A percentile compares a stretch with the other conserved stretches of the same genome.
These are phyloP conservation scores for Hemibagrus wyckioides DNA, from an alignment of 2,113 vertebrate species.

Conservation along the genomic window DNA sequence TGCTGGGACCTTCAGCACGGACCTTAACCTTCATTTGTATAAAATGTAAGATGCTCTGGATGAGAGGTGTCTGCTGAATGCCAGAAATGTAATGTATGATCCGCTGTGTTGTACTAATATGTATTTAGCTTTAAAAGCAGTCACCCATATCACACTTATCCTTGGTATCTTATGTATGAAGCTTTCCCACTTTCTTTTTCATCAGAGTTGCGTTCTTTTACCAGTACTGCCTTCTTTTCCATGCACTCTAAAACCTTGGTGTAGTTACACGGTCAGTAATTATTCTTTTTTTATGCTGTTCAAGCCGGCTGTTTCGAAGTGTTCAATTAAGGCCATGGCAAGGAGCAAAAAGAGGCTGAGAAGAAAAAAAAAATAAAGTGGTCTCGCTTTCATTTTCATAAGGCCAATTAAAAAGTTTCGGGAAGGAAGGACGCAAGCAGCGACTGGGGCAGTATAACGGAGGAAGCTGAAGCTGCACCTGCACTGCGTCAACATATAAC, in stretches of 20 bases:
- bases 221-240: not conserved
- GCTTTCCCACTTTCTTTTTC: not conserved
- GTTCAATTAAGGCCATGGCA: slow-evolving; percentile 34
- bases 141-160: not conserved
- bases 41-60: no score
- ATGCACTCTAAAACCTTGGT: not conserved
- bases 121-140: not conserved
- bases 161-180: not conserved
- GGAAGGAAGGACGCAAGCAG: not conserved
- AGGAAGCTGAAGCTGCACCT: slow-evolving; percentile 43
- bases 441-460: not conserved
- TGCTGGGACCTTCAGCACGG: no score
- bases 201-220: not conserved
- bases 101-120: not conserved
- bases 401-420: slow-evolving; percentile 51
- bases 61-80: no score
- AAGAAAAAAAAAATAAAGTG: not conserved
- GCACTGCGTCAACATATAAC: slow-evolving; percentile 38
- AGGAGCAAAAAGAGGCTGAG: slow-evolving; percentile 6
- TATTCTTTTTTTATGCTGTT: slow-evolving; percentile 47
- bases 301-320: slow-evolving; percentile 37
- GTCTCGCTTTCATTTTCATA: not conserved
- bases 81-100: no score
- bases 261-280: not conserved
- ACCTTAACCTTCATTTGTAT: no score